phyloP scores from a whole-genome alignment of 2,113 vertebrate species.

The Microcebus lehilahytsara region DNA sequence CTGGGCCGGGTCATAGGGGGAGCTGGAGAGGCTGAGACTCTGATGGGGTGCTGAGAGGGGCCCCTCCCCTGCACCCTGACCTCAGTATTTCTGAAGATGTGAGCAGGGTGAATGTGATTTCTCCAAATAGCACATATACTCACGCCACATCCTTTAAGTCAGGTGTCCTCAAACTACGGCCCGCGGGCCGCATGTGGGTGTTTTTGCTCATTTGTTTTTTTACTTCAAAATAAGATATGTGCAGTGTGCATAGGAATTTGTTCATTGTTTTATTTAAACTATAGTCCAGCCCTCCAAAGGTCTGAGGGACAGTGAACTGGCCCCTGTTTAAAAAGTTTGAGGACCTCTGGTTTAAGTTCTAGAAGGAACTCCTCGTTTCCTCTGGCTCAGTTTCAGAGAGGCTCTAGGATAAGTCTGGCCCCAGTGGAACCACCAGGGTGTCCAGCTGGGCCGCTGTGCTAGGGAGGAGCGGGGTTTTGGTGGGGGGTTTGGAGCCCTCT shows the following conservation, averaged over 20 bases:
- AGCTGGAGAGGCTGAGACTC: neutral
- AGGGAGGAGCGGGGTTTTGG: neutral
- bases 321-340: too few relatives aligned
- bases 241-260: too few relatives aligned
- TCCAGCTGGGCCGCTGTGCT: neutral
- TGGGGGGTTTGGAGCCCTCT: neutral
- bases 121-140: neutral
- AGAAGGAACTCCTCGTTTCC: neutral
- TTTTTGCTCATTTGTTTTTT: too few relatives aligned
- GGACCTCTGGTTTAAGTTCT: neutral
- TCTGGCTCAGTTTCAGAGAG: neutral
- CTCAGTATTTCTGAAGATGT: neutral
- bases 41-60: neutral
- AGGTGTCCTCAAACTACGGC: too few relatives aligned
- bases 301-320: too few relatives aligned
- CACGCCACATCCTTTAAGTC: neutral
- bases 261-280: too few relatives aligned
- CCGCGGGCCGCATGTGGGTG: too few relatives aligned
- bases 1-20: neutral
- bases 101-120: neutral
- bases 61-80: too few relatives aligned
- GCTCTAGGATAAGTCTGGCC: neutral
- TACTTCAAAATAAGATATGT: too few relatives aligned
- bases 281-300: too few relatives aligned
- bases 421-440: neutral